These are phyloP conservation scores for Hylaeus volcanicus DNA, from an alignment of 1,140 invertebrate species.

Conservation along the genomic window DNA sequence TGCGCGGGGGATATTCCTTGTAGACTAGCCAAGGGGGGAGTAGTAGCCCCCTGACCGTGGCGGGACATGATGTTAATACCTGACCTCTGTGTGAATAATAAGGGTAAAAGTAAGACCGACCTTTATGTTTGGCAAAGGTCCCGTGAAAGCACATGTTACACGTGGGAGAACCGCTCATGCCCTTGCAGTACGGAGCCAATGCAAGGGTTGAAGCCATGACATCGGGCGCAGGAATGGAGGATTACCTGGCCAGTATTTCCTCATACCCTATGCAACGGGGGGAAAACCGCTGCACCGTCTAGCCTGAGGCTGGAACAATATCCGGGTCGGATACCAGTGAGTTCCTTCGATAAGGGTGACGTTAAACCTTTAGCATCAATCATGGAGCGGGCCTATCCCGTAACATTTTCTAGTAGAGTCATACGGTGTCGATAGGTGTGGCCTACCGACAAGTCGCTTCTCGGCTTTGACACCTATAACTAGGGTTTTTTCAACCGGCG, in stretches of 20 bases:
- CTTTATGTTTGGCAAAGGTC: not conserved
- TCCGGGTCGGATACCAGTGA: not conserved
- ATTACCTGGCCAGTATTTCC: constrained; percentile 1
- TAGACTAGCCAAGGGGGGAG: constrained; percentile 1
- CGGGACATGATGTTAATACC: not conserved
- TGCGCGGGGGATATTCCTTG: not conserved
- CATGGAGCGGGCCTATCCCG: not conserved
- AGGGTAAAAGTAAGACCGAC: not conserved
- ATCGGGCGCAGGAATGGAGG: not conserved
- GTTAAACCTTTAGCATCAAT: not conserved
- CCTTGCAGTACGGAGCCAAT: not conserved
- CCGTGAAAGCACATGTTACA: not conserved
- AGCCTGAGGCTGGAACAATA: not conserved
- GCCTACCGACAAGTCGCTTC: not conserved
- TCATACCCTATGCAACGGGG: not conserved
- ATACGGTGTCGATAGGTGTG: not conserved
- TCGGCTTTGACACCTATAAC: not conserved
- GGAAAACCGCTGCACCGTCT: not conserved
- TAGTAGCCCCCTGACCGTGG: not conserved
- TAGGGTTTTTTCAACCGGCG: not conserved
- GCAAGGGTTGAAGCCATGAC: not conserved
- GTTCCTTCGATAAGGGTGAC: not conserved
- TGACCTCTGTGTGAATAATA: constrained; percentile 9
- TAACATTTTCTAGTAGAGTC: not conserved
- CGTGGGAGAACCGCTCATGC: not conserved